These are phyloP conservation scores for Hippocampus kuda DNA, from an alignment of 2,797 vertebrate species.

Conservation along the genomic window DNA sequence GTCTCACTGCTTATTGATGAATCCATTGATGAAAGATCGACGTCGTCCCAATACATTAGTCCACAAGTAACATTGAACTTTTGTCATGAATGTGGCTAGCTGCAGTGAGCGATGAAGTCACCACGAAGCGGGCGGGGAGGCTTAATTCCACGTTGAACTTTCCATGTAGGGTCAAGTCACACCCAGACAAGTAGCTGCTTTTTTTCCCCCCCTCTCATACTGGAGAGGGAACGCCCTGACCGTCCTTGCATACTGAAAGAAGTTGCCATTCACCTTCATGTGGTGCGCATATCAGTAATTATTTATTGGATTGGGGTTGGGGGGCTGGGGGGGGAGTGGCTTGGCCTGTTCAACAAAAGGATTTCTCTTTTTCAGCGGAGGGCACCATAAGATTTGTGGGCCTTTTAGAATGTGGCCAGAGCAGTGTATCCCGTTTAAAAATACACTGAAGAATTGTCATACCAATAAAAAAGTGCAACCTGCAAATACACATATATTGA, in stretches of 20 bases:
- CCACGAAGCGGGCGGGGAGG: slow-evolving; percentile 1
- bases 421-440: neutral
- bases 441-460: too few relatives aligned
- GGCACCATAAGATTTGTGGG: neutral
- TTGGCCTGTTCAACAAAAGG: slow-evolving; percentile 7
- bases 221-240: slow-evolving; percentile 49
- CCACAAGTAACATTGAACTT: neutral
- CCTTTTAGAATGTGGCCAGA: neutral
- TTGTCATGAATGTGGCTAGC: neutral
- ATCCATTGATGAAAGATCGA: neutral
- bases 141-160: slow-evolving; percentile 46
- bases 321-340: slow-evolving; percentile 24
- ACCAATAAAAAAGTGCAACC: too few relatives aligned
- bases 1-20: neutral
- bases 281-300: slow-evolving; percentile 5
- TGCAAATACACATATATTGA: too few relatives aligned
- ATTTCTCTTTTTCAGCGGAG: neutral
- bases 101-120: slow-evolving; percentile 43
- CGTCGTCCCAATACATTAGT: neutral
- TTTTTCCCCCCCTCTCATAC: neutral
- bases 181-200: slow-evolving; percentile 42
- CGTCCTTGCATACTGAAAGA: slow-evolving; percentile 46
- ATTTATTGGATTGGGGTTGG: slow-evolving; percentile 18
- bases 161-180: slow-evolving; percentile 53
- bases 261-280: slow-evolving; percentile 27